A percentile compares a stretch with the other conserved stretches of the same genome.
Evolutionary conservation across 2,113 vertebrate species (phyloP).

Genomic region (Anhinga anhinga): DNA sequence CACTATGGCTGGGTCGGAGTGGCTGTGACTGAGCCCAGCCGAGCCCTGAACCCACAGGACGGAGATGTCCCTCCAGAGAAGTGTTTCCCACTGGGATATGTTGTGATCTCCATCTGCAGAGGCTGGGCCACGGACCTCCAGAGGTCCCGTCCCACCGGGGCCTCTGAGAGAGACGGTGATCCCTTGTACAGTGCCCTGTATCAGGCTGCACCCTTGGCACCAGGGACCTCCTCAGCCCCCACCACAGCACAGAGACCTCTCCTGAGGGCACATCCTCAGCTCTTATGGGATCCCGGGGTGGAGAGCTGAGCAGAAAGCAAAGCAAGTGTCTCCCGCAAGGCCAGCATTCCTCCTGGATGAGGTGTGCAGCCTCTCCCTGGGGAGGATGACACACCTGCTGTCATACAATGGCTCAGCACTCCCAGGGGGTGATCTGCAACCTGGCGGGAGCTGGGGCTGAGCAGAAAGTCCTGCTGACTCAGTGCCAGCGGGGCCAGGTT

Average conservation of each 20-base stretch:
- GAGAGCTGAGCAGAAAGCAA: background rate
- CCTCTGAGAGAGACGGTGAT: background rate
- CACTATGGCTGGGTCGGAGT: background rate
- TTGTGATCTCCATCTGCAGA: background rate
- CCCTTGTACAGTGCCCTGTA: accelerated
- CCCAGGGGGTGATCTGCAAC: background rate
- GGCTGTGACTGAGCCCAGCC: background rate
- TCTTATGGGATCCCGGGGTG: background rate
- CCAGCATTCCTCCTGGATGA: background rate
- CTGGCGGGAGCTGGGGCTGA: background rate
- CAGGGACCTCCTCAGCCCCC: background rate
- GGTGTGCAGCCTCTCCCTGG: background rate
- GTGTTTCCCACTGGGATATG: background rate
- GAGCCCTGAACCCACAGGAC: background rate
- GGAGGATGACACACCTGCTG: background rate
- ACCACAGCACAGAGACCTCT: background rate
- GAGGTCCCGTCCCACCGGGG: background rate
- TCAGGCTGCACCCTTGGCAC: background rate
- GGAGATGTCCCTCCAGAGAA: background rate
- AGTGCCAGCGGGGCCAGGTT: background rate
- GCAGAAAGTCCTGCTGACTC: background rate
- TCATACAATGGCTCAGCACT: background rate
- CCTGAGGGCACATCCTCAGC: background rate
- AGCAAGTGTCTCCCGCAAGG: background rate
- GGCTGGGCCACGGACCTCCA: background rate